These are phyloP conservation scores for Dromaius novaehollandiae DNA, from an alignment of 2,113 vertebrate genomes.

Conservation along the genomic window DNA sequence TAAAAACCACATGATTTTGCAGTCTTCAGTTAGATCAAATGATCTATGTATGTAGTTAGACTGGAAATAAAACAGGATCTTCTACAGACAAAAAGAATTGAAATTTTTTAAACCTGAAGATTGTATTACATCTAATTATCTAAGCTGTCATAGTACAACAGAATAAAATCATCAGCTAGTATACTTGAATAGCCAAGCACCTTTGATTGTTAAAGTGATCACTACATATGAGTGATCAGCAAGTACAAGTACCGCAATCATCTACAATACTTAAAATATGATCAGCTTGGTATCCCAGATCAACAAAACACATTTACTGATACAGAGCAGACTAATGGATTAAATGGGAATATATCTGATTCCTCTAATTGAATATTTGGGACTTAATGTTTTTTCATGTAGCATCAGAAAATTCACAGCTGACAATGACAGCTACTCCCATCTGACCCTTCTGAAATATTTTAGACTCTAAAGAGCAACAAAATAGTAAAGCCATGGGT, in stretches of 20 bases:
- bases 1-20: not conserved
- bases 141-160: not conserved
- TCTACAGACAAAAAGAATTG: slow-evolving; percentile 4
- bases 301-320: slow-evolving; percentile 47
- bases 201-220: slow-evolving; percentile 12
- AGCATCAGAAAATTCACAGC: not conserved
- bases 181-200: slow-evolving; percentile 20
- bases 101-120: slow-evolving; percentile 45
- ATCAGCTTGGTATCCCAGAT: slow-evolving; percentile 43
- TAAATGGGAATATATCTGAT: slow-evolving; percentile 58
- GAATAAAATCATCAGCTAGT: slow-evolving; percentile 51
- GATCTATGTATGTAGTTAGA: not conserved
- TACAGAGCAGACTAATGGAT: slow-evolving; percentile 53
- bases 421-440: not conserved
- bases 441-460: not conserved
- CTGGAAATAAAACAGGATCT: slow-evolving; percentile 11
- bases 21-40: not conserved
- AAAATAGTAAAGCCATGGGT: not conserved
- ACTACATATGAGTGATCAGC: not conserved
- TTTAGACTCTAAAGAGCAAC: not conserved
- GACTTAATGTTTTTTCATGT: not conserved
- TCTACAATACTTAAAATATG: not conserved
- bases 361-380: slow-evolving; percentile 56
- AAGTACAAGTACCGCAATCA: slow-evolving; percentile 6
- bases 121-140: slow-evolving; percentile 72